Evolutionary conservation across 1,140 invertebrate species (phyloP).

Genomic region (Hypsibius dujardini): DNA sequence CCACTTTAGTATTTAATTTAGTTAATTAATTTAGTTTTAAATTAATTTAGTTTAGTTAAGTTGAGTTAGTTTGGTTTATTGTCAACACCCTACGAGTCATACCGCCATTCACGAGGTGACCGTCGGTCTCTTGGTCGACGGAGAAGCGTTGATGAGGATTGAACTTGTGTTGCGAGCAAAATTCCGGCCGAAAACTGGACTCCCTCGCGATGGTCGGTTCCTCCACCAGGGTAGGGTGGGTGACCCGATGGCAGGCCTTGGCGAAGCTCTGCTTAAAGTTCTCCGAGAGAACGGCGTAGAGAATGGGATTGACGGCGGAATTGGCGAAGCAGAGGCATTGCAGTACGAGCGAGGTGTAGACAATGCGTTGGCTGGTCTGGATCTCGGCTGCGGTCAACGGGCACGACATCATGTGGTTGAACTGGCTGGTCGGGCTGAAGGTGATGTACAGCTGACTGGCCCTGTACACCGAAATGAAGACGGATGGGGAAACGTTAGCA

Average conservation of each 20-base stretch:
- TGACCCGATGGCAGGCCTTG: constrained; percentile 48
- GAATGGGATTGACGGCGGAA: constrained; percentile 87
- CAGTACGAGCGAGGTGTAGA: constrained; percentile 5
- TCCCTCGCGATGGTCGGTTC: neutral
- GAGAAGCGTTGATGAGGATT: too few relatives aligned
- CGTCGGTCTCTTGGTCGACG: too few relatives aligned
- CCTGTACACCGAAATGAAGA: too few relatives aligned
- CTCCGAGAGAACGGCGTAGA: constrained; percentile 81
- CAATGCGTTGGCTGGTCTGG: neutral
- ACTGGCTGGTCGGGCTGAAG: constrained; percentile 23
- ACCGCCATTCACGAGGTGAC: too few relatives aligned
- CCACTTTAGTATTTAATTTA: too few relatives aligned
- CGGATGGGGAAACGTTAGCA: too few relatives aligned
- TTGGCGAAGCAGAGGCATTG: constrained; percentile 73
- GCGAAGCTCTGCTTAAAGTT: constrained; percentile 87
- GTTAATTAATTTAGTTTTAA: too few relatives aligned
- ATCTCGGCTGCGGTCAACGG: neutral
- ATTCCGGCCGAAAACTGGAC: neutral
- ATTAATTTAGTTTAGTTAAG: too few relatives aligned
- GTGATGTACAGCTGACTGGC: constrained; percentile 32
- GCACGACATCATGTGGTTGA: neutral
- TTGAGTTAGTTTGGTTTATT: too few relatives aligned
- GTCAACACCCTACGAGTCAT: too few relatives aligned
- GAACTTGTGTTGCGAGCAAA: neutral
- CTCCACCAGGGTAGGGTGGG: too few relatives aligned